These are phyloP conservation scores for Actenoides lindsayi DNA, from an alignment of 2,113 vertebrate genomes.

Conservation along the genomic window DNA sequence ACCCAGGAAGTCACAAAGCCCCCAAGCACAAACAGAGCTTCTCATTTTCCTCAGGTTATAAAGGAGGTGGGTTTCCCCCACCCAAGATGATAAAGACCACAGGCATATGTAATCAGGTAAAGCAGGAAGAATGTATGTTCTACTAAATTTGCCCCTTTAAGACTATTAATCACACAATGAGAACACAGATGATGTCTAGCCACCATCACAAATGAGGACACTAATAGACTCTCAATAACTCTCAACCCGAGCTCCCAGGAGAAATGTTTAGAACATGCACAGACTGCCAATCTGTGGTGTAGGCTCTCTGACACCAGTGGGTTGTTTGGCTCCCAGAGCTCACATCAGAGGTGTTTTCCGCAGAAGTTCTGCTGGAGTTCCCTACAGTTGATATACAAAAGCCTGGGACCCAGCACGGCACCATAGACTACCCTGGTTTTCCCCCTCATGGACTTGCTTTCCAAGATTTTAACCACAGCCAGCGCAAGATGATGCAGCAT, in stretches of 20 bases:
- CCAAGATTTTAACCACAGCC: neutral
- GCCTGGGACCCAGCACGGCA: neutral
- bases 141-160: neutral
- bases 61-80: neutral
- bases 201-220: neutral
- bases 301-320: neutral
- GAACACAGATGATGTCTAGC: neutral
- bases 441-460: neutral
- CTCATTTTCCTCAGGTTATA: neutral
- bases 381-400: neutral
- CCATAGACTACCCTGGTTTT: fast-evolving
- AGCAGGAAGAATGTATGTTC: neutral
- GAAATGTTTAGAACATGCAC: neutral
- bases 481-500: neutral
- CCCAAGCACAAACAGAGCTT: neutral
- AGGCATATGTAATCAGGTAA: neutral
- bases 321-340: neutral
- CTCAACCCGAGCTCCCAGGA: neutral
- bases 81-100: neutral
- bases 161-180: neutral
- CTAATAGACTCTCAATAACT: neutral
- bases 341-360: neutral
- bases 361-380: neutral
- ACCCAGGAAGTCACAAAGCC: neutral
- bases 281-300: neutral